Evolutionary conservation across 1,140 invertebrate species (phyloP).

Genomic region (Drosophila insularis): DNA sequence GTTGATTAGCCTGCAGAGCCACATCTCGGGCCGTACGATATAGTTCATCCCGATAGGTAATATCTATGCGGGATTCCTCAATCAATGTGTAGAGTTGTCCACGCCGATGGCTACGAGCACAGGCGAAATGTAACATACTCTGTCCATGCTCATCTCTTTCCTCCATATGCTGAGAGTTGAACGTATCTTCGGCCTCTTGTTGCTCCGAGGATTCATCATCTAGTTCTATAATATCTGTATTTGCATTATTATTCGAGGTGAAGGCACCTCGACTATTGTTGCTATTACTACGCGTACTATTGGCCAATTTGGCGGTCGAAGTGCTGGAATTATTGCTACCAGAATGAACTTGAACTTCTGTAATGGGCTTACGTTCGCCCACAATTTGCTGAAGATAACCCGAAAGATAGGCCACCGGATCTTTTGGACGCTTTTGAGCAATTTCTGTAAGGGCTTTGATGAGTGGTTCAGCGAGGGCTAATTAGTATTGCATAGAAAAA

Average conservation of each 20-base stretch:
- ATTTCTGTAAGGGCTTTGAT: constrained; percentile 94
- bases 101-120: constrained; percentile 88
- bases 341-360: constrained; percentile 53
- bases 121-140: constrained; percentile 94
- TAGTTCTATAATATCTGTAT: constrained; percentile 53
- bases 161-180: constrained; percentile 62
- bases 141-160: constrained; percentile 91
- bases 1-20: constrained; percentile 89
- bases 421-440: constrained; percentile 89
- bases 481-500: no score
- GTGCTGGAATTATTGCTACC: constrained; percentile 69
- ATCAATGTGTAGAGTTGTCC: constrained; percentile 90
- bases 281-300: constrained; percentile 25
- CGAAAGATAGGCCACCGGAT: constrained; percentile 92
- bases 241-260: constrained; percentile 25
- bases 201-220: constrained; percentile 47
- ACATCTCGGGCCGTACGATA: constrained; percentile 94
- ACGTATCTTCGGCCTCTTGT: constrained; percentile 48
- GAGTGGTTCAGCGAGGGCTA: constrained; percentile 92
- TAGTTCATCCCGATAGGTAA: constrained; percentile 90
- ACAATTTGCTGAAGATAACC: constrained; percentile 90
- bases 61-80: constrained; percentile 89
- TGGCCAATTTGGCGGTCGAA: constrained; percentile 18
- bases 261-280: constrained; percentile 15
- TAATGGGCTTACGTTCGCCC: constrained; percentile 64